Evolutionary conservation across 2,113 vertebrate genomes (phyloP).

Genomic region (Columba livia): DNA sequence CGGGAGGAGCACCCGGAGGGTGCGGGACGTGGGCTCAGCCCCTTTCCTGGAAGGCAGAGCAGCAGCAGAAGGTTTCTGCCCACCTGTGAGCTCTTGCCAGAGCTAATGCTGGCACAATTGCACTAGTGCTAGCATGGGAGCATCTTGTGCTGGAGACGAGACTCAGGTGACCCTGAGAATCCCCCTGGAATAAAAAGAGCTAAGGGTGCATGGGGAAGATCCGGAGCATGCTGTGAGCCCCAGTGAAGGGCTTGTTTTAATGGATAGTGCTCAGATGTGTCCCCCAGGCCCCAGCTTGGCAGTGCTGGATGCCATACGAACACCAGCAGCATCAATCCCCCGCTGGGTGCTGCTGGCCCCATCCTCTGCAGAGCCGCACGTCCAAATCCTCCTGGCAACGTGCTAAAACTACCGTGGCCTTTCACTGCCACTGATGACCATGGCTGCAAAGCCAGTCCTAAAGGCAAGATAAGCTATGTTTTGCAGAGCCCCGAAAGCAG

Average conservation of each 20-base stretch:
- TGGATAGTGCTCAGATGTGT: neutral
- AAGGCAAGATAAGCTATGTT: neutral
- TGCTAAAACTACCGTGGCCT: neutral
- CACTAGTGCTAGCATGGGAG: neutral
- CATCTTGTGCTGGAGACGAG: neutral
- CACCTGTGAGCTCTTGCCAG: rapidly evolving
- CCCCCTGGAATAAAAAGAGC: neutral
- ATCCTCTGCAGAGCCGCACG: neutral
- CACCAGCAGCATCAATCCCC: neutral
- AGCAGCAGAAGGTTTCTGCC: neutral
- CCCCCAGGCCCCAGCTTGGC: neutral
- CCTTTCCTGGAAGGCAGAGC: neutral
- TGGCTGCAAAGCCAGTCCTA: neutral
- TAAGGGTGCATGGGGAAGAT: neutral
- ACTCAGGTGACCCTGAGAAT: rapidly evolving
- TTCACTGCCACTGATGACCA: rapidly evolving
- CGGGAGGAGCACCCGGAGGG: rapidly evolving
- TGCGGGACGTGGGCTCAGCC: rapidly evolving
- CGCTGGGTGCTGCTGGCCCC: rapidly evolving
- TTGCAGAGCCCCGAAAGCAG: neutral
- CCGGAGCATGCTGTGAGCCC: neutral
- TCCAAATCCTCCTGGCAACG: neutral
- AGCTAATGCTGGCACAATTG: rapidly evolving
- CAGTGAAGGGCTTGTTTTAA: neutral
- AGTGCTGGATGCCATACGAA: rapidly evolving